These are phyloP conservation scores for Heliconius sara DNA, from an alignment of 2,888 invertebrate genomes.

Conservation along the genomic window DNA sequence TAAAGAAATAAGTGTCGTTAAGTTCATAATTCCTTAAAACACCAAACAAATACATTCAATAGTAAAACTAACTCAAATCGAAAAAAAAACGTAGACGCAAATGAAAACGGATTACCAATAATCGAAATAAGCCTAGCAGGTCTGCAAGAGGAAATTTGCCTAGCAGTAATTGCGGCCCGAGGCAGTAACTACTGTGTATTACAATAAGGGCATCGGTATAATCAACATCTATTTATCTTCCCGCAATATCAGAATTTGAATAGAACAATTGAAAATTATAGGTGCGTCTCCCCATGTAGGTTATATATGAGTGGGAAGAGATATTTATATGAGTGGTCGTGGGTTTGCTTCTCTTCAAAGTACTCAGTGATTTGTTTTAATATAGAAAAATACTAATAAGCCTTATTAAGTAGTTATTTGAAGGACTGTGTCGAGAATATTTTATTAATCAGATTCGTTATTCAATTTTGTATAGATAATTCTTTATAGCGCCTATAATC, in stretches of 20 bases:
- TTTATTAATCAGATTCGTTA: background rate
- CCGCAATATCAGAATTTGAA: slow-evolving; percentile 25
- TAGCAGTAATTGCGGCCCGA: slow-evolving; percentile 53
- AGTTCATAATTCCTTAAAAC: too few relatives aligned
- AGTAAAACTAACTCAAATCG: background rate
- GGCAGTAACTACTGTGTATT: slow-evolving; percentile 50
- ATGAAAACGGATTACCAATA: slow-evolving; percentile 35
- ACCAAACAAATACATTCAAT: background rate
- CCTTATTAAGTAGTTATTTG: background rate
- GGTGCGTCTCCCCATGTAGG: background rate
- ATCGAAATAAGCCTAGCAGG: slow-evolving; percentile 45
- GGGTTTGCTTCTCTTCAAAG: background rate
- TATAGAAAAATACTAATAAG: background rate
- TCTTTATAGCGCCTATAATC: background rate
- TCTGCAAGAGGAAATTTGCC: slow-evolving; percentile 51
- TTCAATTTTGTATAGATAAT: background rate
- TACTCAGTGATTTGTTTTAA: background rate
- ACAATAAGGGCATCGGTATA: slow-evolving; percentile 48
- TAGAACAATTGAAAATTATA: slow-evolving; percentile 29
- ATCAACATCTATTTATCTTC: slow-evolving; percentile 51
- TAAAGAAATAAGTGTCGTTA: too few relatives aligned
- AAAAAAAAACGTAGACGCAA: slow-evolving; percentile 22
- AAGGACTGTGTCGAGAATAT: background rate
- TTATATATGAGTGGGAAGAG: background rate
- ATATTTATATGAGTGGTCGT: background rate